Evolutionary conservation across 2,888 invertebrate genomes (phyloP), one percentile per base, ranked within the genome.

Genomic region (Branchellion lobata): DNA sequence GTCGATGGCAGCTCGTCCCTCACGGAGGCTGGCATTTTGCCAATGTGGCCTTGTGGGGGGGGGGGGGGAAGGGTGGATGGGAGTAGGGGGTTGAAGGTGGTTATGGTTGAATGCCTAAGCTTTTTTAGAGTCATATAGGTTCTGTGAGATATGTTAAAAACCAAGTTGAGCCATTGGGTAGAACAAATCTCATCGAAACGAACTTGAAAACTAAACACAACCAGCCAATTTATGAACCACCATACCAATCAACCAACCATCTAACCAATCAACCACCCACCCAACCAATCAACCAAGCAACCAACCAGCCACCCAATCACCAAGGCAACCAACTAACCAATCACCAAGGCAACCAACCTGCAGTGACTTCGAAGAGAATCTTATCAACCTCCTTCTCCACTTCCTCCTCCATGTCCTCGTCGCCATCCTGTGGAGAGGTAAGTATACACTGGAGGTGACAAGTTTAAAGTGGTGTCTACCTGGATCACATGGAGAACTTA

Each of bases 381-480:
- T 94, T 94, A 85, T 95, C 95, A 36, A 96, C 93, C 90, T 97
- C 96, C 82, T 91, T 91, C 87, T 96, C 94, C 3, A 95, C 97
- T 84, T 94, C 95, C 84, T 97, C 96, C 85, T 99, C 99, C 90
- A 97, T 91, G 86, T 95, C 95, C 84, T 96, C 91, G 82, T 96
- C 57, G 36, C 91, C 90, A 81, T 96, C 61, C 21, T 57, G n/a
- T n/a, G n/a, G n/a, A n/a, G n/a, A n/a, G n/a, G n/a, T n/a, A 24
- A 5, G n/a, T n/a, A 57, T 57, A 5, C 8, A 18, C 21, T 57
- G 61, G 61, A 40, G 40, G 40, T 40, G 5, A 8, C 14, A 57
- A 57, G 24, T 57, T 57, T 57, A 57, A 57, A 57, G 21, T 14
- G 47, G 18, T 14, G 11, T 47, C 8, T 47, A 47, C 8, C 8